Base-by-base conservation (phyloP, 1,140 invertebrate species). In the Akabosia matsudoensis region DNA sequence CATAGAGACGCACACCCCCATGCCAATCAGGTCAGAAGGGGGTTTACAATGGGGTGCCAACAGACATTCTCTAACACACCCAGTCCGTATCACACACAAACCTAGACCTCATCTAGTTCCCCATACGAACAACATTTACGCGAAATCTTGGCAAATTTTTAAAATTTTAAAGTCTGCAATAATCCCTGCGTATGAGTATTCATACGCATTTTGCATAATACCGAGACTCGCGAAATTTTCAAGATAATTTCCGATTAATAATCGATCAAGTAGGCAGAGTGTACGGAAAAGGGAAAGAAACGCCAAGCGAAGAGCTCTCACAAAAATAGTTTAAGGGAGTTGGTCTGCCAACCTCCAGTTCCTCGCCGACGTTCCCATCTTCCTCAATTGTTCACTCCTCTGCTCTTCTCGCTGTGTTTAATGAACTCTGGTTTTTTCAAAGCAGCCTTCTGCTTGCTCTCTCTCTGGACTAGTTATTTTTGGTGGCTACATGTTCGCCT, bases 21-120 rank as follows among this genome's bases (percentile, higher is more conserved):
- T 72, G 70, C 75, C 75, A 76, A 76, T 76, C 75, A 76, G 75
- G 75, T 76, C 75, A 73, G 45, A 73, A 71, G 45, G 52, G 75
- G 75, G 70, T 30, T 33, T 76, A 28, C 28, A 33, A 56, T 34
- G 33, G 70, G 75, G 70, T 61, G 75, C 51, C 45, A 37, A 72
- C 34, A 70, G 70, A 33, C 70, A 76, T 64, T 76, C 75, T 70
- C 75, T 54, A 76, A 76, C 75, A 76, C 75, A 76, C 75, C 75
- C 75, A 72, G 70, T 76, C 75, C 75, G 24, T 70, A 61, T 76
- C 75, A 76, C 75, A n/a, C 1, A 56, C 70, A 18, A 30, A 24
- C 28, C 70, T 73, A 30, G 2, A 1, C 22, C 1, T 28, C 30
- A 67, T 30, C 61, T 67, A 67, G 61, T 67, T 67, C 61, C 61